These are phyloP conservation scores for Propithecus deckenii DNA, from an alignment of 2,797 vertebrate genomes.

Conservation along the genomic window DNA sequence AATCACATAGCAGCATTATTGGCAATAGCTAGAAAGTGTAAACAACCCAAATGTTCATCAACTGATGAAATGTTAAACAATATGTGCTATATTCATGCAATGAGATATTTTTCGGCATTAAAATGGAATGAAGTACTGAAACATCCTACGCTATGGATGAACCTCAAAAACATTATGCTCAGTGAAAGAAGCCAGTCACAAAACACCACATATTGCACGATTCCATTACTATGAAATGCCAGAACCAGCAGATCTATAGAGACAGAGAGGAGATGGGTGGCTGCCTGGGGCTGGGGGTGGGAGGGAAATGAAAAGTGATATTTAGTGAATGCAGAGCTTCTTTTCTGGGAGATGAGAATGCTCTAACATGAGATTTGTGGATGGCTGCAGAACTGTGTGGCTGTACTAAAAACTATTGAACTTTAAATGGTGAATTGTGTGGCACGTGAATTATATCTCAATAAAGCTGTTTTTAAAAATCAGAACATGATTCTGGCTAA, in stretches of 20 bases:
- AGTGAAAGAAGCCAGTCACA: neutral
- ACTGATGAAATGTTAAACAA: neutral
- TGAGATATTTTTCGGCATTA: neutral
- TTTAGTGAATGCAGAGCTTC: neutral
- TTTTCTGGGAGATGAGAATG: neutral
- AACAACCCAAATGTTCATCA: neutral
- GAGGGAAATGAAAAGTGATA: neutral
- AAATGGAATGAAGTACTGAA: neutral
- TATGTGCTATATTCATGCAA: neutral
- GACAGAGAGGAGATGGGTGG: neutral
- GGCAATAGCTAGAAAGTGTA: neutral
- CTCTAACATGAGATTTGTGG: neutral
- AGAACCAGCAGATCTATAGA: neutral
- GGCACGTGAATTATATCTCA: neutral
- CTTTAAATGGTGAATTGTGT: neutral
- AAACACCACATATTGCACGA: neutral
- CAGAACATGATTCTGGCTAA: neutral
- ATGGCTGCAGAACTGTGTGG: neutral
- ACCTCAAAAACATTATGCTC: fast-evolving
- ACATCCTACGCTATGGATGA: neutral
- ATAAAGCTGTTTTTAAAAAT: neutral
- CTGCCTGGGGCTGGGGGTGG: neutral
- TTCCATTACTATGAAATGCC: neutral
- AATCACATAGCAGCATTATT: neutral
- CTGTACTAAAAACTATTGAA: neutral